Evolutionary conservation across 2,888 invertebrate genomes (phyloP).

Genomic region (Steinernema carpocapsae): DNA sequence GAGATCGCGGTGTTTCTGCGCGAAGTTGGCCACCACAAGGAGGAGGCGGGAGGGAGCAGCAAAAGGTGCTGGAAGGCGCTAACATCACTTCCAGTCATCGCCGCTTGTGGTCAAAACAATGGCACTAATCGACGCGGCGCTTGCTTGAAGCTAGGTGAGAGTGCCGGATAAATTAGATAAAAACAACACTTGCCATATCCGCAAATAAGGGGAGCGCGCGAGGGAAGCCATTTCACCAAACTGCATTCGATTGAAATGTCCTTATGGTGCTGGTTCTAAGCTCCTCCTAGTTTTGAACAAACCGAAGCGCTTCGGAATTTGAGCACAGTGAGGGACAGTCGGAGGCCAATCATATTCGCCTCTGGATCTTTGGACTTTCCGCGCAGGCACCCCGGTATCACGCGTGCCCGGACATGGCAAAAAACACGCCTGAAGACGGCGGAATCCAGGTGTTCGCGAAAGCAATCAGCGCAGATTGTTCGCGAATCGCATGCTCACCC

Average conservation of each 20-base stretch:
- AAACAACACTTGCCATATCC: neutral
- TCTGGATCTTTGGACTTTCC: too few species aligned
- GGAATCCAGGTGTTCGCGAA: too few species aligned
- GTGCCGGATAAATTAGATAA: neutral
- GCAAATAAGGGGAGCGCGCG: too few species aligned
- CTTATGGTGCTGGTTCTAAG: neutral
- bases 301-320: too few species aligned
- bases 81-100: neutral
- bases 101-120: slow-evolving; percentile 4
- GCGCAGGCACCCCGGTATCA: too few species aligned
- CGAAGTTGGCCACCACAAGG: neutral
- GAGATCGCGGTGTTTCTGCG: neutral
- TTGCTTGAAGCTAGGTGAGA: neutral
- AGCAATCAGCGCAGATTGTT: too few species aligned
- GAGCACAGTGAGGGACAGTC: too few species aligned
- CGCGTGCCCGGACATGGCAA: too few species aligned
- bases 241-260: neutral
- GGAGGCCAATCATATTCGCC: too few species aligned
- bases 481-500: too few species aligned
- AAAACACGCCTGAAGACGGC: too few species aligned
- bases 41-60: neutral
- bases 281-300: neutral
- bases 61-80: neutral
- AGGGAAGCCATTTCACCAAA: neutral
- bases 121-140: neutral